Conservation (phyloP, 2,797 vertebrate species). For the Enteromius mattozi region DNA sequence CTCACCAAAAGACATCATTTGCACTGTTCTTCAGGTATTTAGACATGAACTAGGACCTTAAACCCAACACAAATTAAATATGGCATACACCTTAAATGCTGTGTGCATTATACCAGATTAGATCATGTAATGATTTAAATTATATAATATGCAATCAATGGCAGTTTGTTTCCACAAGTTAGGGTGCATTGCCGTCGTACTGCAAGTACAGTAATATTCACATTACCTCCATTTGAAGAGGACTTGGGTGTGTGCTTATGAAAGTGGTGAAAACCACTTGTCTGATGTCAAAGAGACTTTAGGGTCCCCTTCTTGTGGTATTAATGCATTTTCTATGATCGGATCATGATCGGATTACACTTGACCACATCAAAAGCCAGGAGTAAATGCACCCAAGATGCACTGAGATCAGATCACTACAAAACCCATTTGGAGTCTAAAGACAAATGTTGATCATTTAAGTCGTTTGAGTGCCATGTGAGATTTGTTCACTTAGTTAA, state of each 20-base stretch:
- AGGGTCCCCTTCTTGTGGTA: background rate
- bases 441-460: background rate
- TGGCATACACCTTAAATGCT: background rate
- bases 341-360: background rate
- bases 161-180: background rate
- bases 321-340: background rate
- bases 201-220: background rate
- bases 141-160: background rate
- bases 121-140: background rate
- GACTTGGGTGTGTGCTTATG: too few species aligned
- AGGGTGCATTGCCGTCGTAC: background rate
- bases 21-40: background rate
- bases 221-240: background rate
- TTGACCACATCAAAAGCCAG: slow-evolving; percentile 2
- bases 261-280: background rate
- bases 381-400: background rate
- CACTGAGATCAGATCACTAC: background rate
- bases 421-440: background rate
- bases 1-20: background rate
- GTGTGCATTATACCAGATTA: background rate
- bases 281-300: background rate
- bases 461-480: background rate
- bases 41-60: background rate
- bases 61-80: background rate
- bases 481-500: background rate